A percentile compares a stretch with the other conserved stretches of the same genome.
phyloP scores from a whole-genome alignment of 2,113 vertebrate species.

The Naja naja region DNA sequence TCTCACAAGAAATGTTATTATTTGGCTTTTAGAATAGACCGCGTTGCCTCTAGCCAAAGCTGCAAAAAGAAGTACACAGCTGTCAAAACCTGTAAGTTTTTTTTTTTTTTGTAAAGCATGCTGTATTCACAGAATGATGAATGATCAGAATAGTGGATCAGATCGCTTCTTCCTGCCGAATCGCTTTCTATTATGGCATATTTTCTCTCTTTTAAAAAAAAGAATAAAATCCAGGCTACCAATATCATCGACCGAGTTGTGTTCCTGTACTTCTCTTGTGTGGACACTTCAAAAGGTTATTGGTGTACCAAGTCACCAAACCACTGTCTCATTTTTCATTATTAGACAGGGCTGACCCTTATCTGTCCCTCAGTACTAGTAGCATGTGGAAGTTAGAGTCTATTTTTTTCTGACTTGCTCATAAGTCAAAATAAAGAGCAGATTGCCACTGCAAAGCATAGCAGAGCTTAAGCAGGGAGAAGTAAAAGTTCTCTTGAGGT shows the following conservation, averaged over 20 bases:
- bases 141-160: not conserved
- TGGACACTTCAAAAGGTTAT: slow-evolving; percentile 35
- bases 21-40: not conserved
- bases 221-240: slow-evolving; percentile 41
- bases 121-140: not conserved
- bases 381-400: slow-evolving; percentile 9
- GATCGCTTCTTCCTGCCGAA: not conserved
- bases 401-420: not conserved
- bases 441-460: not conserved
- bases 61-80: not conserved
- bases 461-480: not conserved
- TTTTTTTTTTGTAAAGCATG: not conserved
- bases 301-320: slow-evolving; percentile 6
- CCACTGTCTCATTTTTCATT: slow-evolving; percentile 20
- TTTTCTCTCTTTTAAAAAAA: not conserved
- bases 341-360: slow-evolving; percentile 22
- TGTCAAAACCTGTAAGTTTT: not conserved
- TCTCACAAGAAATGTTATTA: not conserved
- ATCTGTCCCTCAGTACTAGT: not conserved
- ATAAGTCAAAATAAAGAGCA: slow-evolving; percentile 2
- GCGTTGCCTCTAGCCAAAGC: not conserved
- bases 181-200: not conserved
- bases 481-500: not conserved
- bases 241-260: slow-evolving; percentile 23
- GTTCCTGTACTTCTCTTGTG: slow-evolving; percentile 10